A percentile compares a stretch with the other conserved stretches of the same genome.
These are phyloP conservation scores for Trematomus bernacchii DNA, from an alignment of 2,797 vertebrate species.

Conservation along the genomic window DNA sequence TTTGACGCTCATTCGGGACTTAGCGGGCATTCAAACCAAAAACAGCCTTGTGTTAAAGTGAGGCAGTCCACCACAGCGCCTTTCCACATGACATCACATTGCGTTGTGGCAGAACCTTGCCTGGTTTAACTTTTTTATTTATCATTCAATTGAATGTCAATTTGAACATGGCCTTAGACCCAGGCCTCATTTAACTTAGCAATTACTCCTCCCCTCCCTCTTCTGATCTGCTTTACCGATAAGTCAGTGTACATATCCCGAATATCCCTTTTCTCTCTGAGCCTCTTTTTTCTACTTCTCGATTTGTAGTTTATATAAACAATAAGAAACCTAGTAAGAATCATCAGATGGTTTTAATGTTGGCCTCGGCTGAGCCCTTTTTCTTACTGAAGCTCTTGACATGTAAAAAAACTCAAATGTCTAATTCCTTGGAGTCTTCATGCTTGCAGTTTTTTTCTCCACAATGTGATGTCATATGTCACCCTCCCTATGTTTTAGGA, in stretches of 20 bases:
- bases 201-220: constrained; percentile 21
- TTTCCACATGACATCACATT: constrained; percentile 12
- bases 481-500: constrained; percentile 30
- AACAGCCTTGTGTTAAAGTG: constrained; percentile 18
- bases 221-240: constrained; percentile 39
- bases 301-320: constrained; percentile 48
- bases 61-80: background rate
- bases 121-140: constrained; percentile 26
- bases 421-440: background rate
- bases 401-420: constrained; percentile 35
- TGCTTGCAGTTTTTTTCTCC: constrained; percentile 37
- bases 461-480: constrained; percentile 46
- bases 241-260: constrained; percentile 42
- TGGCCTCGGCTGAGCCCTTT: constrained; percentile 8
- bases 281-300: constrained; percentile 19
- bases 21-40: background rate
- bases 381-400: constrained; percentile 23
- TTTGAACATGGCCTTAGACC: constrained; percentile 30
- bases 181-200: constrained; percentile 21
- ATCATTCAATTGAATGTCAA: constrained; percentile 30
- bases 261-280: constrained; percentile 4
- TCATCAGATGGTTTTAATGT: constrained; percentile 40
- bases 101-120: constrained; percentile 16
- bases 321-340: constrained; percentile 33
- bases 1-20: constrained; percentile 22